A percentile compares a stretch with the other conserved stretches of the same genome.
Evolutionary conservation across 2,113 vertebrate species (phyloP).

Genomic region (Leptobrachium leishanense): DNA sequence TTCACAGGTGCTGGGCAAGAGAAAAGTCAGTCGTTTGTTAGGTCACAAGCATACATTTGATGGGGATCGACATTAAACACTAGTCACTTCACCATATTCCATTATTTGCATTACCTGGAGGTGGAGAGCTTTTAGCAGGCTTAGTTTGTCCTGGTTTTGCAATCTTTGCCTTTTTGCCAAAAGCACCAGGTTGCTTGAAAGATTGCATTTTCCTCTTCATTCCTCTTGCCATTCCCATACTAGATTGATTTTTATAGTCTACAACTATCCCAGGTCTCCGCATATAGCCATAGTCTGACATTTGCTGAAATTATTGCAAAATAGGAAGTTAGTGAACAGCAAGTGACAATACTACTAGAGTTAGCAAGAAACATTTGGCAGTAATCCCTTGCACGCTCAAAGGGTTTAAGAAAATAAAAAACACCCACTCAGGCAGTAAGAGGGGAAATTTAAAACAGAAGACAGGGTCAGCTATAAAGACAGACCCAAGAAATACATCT

Average conservation of each 20-base stretch:
- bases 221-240: slow-evolving; percentile 74
- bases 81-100: too few relatives aligned
- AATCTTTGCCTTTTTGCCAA: slow-evolving; percentile 80
- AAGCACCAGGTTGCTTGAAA: slow-evolving; percentile 71
- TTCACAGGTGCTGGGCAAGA: slow-evolving; percentile 54
- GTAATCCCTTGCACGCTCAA: neutral
- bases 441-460: neutral
- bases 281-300: slow-evolving; percentile 76
- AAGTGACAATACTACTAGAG: neutral
- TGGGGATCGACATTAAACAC: too few relatives aligned
- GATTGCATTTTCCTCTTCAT: slow-evolving; percentile 83
- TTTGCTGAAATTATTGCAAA: slow-evolving; percentile 73
- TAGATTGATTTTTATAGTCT: slow-evolving; percentile 75
- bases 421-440: neutral
- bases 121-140: slow-evolving; percentile 61
- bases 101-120: neutral
- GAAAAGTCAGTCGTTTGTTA: neutral
- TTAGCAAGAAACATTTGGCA: neutral
- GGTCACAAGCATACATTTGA: too few relatives aligned
- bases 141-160: slow-evolving; percentile 71
- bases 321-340: slow-evolving; percentile 41
- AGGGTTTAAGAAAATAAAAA: neutral
- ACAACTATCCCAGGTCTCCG: slow-evolving; percentile 75
- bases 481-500: neutral
- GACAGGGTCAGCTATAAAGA: neutral